Conservation (phyloP, 2,888 invertebrate genomes). For the Pterobdella sp. region DNA sequence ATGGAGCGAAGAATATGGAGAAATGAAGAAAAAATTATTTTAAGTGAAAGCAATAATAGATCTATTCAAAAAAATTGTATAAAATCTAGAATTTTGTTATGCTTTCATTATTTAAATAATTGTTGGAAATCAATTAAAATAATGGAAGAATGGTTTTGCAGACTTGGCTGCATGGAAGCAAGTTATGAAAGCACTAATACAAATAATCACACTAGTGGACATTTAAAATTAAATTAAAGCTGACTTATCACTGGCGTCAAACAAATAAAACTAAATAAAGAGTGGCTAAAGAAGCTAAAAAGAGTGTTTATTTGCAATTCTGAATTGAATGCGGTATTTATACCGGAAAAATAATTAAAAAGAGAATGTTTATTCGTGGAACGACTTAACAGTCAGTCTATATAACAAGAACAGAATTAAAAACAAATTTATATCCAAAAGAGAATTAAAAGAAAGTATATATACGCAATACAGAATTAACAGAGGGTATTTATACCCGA, state of each 20-base stretch:
- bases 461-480: background rate
- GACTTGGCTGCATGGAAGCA: no score
- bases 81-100: no score
- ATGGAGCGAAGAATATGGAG: background rate
- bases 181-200: background rate
- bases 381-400: background rate
- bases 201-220: constrained; percentile 4
- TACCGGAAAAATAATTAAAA: constrained; percentile 5
- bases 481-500: constrained; percentile 4
- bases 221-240: constrained; percentile 1
- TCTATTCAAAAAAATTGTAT: no score
- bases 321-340: background rate
- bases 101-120: no score
- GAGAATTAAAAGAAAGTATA: background rate
- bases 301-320: background rate
- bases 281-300: background rate
- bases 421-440: background rate
- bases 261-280: background rate
- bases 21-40: no score
- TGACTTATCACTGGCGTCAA: background rate
- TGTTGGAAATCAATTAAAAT: no score
- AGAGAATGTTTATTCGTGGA: constrained; percentile 8
- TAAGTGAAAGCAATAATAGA: no score
- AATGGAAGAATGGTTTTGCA: no score
- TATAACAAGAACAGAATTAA: constrained; percentile 2